Conservation (phyloP, 2,888 invertebrate genomes). For the Thera obeliscata region DNA sequence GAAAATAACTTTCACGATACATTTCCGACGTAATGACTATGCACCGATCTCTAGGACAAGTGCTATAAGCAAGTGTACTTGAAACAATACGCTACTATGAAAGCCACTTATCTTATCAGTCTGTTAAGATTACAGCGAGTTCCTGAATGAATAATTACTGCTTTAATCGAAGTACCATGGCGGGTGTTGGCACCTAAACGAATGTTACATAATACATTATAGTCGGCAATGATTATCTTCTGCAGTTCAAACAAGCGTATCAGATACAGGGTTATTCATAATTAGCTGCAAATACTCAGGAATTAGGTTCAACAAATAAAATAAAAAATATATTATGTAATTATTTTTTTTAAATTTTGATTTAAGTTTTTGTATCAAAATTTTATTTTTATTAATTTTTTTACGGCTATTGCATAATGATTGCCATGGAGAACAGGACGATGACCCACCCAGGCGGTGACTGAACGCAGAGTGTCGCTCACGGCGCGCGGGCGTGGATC, state of each 20-base stretch:
- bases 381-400: too few relatives aligned
- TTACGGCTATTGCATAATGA: too few relatives aligned
- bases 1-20: constrained; percentile 82
- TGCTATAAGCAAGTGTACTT: constrained; percentile 39
- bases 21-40: constrained; percentile 64
- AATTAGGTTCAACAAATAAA: too few relatives aligned
- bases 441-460: too few relatives aligned
- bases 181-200: constrained; percentile 44
- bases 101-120: constrained; percentile 26
- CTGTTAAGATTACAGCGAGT: constrained; percentile 29
- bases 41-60: constrained; percentile 59
- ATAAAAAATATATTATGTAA: too few relatives aligned
- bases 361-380: too few relatives aligned
- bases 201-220: constrained; percentile 55
- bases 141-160: constrained; percentile 30
- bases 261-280: too few relatives aligned
- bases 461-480: too few relatives aligned
- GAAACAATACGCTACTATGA: constrained; percentile 27
- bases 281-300: too few relatives aligned
- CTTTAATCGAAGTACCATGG: constrained; percentile 10
- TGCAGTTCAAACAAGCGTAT: constrained; percentile 52
- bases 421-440: too few relatives aligned
- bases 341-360: too few relatives aligned
- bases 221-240: constrained; percentile 53
- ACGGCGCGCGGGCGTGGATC: too few relatives aligned